Evolutionary conservation across 2,888 invertebrate species (phyloP).

Genomic region (Imbricaverruca yamaguchii): DNA sequence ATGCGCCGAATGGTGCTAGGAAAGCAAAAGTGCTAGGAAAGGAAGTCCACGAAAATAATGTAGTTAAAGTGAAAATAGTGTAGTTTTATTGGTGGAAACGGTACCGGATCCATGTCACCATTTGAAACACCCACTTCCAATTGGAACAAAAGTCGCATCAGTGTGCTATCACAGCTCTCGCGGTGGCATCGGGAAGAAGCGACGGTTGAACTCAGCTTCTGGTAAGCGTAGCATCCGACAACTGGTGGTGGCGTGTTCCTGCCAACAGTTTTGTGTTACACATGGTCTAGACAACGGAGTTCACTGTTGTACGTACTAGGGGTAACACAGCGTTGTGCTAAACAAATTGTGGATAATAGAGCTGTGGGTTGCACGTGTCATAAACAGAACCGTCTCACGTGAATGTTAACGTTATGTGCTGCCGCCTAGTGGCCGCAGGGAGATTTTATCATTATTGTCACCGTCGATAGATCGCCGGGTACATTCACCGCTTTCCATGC

Average conservation of each 20-base stretch:
- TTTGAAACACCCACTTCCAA: too few species aligned
- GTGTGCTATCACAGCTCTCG: not conserved
- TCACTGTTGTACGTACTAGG: not conserved
- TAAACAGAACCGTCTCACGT: not conserved
- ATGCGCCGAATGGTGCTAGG: too few species aligned
- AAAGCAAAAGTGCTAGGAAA: too few species aligned
- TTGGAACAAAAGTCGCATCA: too few species aligned
- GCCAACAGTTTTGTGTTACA: not conserved
- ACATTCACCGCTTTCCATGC: too few species aligned
- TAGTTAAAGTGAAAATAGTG: too few species aligned
- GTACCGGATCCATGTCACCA: too few species aligned
- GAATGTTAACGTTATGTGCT: not conserved
- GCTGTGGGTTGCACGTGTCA: not conserved
- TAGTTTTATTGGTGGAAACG: too few species aligned
- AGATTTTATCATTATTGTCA: not conserved
- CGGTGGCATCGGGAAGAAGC: not conserved
- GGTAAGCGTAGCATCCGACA: not conserved
- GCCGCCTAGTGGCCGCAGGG: not conserved
- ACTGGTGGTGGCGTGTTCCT: not conserved
- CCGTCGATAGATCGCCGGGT: too few species aligned
- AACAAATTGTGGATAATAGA: not conserved
- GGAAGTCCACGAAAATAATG: too few species aligned
- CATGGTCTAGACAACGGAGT: not conserved
- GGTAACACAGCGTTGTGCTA: not conserved
- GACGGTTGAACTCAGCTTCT: slow-evolving; percentile 8